Evolutionary conservation across 2,113 vertebrate genomes (phyloP).

Genomic region (Otocyon megalotis): DNA sequence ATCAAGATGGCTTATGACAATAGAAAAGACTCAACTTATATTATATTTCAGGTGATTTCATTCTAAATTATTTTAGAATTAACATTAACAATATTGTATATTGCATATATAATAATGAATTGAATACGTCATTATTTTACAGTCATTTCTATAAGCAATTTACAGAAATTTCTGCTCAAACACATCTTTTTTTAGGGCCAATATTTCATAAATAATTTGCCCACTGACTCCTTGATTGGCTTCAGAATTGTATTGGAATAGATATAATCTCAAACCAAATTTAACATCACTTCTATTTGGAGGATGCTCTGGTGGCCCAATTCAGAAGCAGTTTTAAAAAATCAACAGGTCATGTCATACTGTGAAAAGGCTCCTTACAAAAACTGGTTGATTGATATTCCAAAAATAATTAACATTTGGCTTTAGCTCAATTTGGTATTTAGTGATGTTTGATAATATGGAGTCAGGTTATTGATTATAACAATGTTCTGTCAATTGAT

Average conservation of each 20-base stretch:
- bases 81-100: not conserved
- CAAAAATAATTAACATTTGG: not conserved
- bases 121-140: not conserved
- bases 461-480: not conserved
- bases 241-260: not conserved
- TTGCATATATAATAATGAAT: not conserved
- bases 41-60: not conserved
- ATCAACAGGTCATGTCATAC: not conserved
- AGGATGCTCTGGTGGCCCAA: not conserved
- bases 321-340: constrained; percentile 31
- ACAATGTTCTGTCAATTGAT: not conserved
- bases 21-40: not conserved
- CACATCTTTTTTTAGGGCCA: not conserved
- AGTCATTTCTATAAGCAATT: not conserved
- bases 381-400: not conserved
- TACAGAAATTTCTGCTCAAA: constrained; percentile 37
- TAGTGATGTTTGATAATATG: not conserved
- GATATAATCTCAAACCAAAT: constrained; percentile 7
- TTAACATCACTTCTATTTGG: constrained; percentile 23
- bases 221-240: not conserved
- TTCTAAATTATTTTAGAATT: constrained; percentile 44
- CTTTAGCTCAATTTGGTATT: not conserved
- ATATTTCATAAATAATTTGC: not conserved
- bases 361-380: not conserved
- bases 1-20: not conserved